Conservation (phyloP, 92 coral and sea anemone genomes). For the Epizoanthus stellaris region DNA sequence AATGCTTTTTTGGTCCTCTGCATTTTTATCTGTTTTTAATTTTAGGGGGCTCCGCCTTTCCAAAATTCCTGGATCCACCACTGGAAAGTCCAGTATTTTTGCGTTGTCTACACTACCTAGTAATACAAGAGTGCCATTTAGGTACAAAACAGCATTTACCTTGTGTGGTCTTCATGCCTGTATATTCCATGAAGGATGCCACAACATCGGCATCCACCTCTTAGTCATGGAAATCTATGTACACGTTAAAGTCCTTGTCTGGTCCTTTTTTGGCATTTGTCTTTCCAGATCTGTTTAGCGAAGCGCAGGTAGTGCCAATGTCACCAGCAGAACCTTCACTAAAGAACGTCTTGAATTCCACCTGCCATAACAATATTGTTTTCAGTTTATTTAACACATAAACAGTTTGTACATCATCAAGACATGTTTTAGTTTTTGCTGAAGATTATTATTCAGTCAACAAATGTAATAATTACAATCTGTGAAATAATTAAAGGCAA, state of each 20-base stretch:
- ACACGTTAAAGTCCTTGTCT: conserved; percentile 42
- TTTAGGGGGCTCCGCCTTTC: too few relatives aligned
- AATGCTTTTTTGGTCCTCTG: too few relatives aligned
- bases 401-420: too few relatives aligned
- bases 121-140: conserved; percentile 22
- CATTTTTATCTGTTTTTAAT: too few relatives aligned
- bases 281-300: conserved; percentile 54
- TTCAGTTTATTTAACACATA: too few relatives aligned
- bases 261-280: conserved; percentile 57
- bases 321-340: conserved; percentile 46
- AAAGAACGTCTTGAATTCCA: conserved; percentile 46
- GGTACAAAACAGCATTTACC: conserved; percentile 5
- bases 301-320: conserved; percentile 48
- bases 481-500: too few relatives aligned
- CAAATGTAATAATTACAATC: too few relatives aligned
- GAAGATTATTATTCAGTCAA: too few relatives aligned
- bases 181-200: conserved; percentile 22
- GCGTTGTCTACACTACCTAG: not conserved
- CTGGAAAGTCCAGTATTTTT: conserved; percentile 14
- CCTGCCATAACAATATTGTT: conserved; percentile 37
- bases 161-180: conserved; percentile 31
- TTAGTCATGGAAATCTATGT: conserved; percentile 49
- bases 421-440: too few relatives aligned
- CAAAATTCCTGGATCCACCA: too few relatives aligned
- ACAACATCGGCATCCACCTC: conserved; percentile 18